Conservation (phyloP, 2,113 vertebrate genomes). For the Trinectes maculatus region DNA sequence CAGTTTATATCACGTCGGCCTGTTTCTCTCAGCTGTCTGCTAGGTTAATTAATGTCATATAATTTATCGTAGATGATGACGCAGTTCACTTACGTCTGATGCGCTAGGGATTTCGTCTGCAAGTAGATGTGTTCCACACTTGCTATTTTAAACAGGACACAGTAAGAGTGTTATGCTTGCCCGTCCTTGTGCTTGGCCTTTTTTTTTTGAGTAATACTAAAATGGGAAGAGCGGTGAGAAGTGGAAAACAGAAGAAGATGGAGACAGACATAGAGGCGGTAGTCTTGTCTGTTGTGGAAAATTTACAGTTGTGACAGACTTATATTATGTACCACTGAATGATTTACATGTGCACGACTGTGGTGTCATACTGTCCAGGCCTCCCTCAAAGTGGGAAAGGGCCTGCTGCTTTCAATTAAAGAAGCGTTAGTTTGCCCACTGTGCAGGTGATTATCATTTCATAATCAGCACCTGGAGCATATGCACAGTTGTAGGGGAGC, state of each 20-base stretch:
- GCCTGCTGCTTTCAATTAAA: conserved; percentile 69
- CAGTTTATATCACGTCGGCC: no score
- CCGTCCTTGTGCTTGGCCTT: conserved; percentile 8
- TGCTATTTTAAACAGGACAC: conserved; percentile 29
- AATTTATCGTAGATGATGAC: conserved; percentile 53
- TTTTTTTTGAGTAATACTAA: conserved; percentile 6
- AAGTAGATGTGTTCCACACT: conserved; percentile 24
- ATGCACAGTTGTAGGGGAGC: conserved; percentile 12
- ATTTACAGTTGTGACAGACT: conserved; percentile 38
- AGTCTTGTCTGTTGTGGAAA: conserved; percentile 8
- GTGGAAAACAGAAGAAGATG: not conserved
- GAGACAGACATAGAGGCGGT: not conserved
- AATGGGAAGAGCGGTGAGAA: not conserved
- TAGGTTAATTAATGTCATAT: conserved; percentile 45
- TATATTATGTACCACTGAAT: not conserved
- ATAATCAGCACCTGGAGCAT: conserved; percentile 54
- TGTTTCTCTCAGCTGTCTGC: no score
- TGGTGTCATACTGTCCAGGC: conserved; percentile 21
- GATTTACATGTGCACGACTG: conserved; percentile 23
- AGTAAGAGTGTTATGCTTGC: conserved; percentile 5
- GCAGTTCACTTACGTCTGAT: conserved; percentile 24
- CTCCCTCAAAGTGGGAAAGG: conserved; percentile 21
- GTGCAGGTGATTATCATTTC: conserved; percentile 47
- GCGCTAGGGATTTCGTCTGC: conserved; percentile 12
- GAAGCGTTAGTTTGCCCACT: conserved; percentile 25